phyloP scores from a whole-genome alignment of 2,888 invertebrate species.

The Malthinus flaveolus region DNA sequence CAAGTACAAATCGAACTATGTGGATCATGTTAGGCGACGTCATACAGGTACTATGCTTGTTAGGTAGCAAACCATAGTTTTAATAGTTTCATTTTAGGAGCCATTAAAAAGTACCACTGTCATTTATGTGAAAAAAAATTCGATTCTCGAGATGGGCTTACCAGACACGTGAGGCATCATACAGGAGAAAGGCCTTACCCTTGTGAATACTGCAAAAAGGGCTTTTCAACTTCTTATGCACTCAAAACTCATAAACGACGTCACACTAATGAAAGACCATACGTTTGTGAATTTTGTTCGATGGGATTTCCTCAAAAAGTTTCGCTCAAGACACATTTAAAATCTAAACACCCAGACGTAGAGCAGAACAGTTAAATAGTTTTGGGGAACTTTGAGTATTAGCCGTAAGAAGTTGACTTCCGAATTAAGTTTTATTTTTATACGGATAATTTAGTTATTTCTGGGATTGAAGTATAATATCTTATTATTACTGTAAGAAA shows the following conservation, averaged over 20 bases:
- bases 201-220: slow-evolving; percentile 22
- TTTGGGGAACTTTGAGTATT: too few species aligned
- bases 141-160: slow-evolving; percentile 6
- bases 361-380: too few species aligned
- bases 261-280: slow-evolving; percentile 28
- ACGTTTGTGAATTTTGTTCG: slow-evolving; percentile 18
- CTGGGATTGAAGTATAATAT: too few species aligned
- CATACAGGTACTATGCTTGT: neutral
- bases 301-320: slow-evolving; percentile 23
- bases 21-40: neutral
- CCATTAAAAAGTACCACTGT: slow-evolving; percentile 15
- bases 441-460: too few species aligned
- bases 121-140: slow-evolving; percentile 17
- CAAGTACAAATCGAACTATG: neutral
- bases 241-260: slow-evolving; percentile 20
- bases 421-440: too few species aligned
- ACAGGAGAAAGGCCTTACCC: slow-evolving; percentile 23
- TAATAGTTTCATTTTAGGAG: neutral
- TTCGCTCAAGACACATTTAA: slow-evolving; percentile 18
- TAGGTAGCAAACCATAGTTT: neutral
- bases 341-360: slow-evolving; percentile 25
- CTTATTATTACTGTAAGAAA: too few species aligned
- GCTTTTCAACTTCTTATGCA: slow-evolving; percentile 22
- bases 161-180: slow-evolving; percentile 21
- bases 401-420: too few species aligned